Conservation (phyloP, 1,140 invertebrate genomes). For the Pristionchus pacificus region DNA sequence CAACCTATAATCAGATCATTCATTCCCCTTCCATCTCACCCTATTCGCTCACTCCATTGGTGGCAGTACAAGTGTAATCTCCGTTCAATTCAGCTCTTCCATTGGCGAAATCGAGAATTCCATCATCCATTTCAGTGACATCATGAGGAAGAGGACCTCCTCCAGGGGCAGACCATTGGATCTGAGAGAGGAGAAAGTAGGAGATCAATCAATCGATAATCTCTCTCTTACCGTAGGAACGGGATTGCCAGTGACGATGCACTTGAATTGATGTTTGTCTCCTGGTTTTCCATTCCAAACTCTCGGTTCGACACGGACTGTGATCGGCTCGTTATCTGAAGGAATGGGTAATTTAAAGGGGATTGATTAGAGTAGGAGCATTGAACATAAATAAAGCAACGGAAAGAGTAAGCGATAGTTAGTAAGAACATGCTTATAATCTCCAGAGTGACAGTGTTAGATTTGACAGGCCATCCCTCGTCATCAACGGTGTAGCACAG, state of each 20-base stretch:
- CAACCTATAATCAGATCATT: no score
- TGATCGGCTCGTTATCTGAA: slow-evolving; percentile 55
- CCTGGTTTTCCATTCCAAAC: slow-evolving; percentile 57
- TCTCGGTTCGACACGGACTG: slow-evolving; percentile 52
- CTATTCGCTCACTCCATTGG: slow-evolving; percentile 41
- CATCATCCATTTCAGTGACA: slow-evolving; percentile 50
- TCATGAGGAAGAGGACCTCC: slow-evolving; percentile 45
- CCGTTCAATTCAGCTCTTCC: slow-evolving; percentile 38
- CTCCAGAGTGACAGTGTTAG: no score
- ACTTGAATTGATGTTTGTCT: slow-evolving; percentile 51
- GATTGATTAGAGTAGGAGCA: not conserved
- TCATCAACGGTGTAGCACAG: not conserved
- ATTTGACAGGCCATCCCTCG: not conserved
- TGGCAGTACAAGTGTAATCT: slow-evolving; percentile 46
- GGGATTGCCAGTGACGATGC: slow-evolving; percentile 47
- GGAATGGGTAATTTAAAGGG: no score
- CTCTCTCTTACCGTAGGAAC: slow-evolving; percentile 33
- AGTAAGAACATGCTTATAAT: not conserved
- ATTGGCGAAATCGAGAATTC: slow-evolving; percentile 51
- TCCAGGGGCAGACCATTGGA: slow-evolving; percentile 42
- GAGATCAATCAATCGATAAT: slow-evolving; percentile 12
- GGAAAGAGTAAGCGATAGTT: not conserved
- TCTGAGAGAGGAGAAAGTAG: slow-evolving; percentile 23
- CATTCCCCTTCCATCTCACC: no score
- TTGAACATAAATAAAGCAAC: not conserved